A percentile compares a stretch with the other conserved stretches of the same genome.
phyloP scores from a whole-genome alignment of 1,140 invertebrate genomes.

The Meloidogyne chitwoodi region DNA sequence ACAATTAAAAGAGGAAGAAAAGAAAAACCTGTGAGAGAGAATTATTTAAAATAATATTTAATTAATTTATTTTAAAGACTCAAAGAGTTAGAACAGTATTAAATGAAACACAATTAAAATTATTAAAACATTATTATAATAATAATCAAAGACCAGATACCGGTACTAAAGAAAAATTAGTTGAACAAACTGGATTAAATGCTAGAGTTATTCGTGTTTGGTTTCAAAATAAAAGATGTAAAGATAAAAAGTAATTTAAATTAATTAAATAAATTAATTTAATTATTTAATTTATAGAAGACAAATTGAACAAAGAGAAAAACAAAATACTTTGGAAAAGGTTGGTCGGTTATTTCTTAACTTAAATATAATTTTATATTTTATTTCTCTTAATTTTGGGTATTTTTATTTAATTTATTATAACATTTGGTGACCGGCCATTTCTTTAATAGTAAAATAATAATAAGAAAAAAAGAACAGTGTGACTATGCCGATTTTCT shows the following conservation, averaged over 20 bases:
- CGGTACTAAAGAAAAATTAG: slow-evolving; percentile 96
- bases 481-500: not conserved
- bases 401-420: slow-evolving; percentile 5
- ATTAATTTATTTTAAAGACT: slow-evolving; percentile 66
- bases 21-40: slow-evolving; percentile 19
- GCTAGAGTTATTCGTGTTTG: slow-evolving; percentile 49
- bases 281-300: slow-evolving; percentile 9
- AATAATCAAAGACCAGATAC: slow-evolving; percentile 96
- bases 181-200: slow-evolving; percentile 83
- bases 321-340: slow-evolving; percentile 87
- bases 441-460: not conserved
- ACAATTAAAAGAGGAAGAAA: slow-evolving; percentile 21
- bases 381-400: not conserved
- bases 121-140: slow-evolving; percentile 74
- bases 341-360: slow-evolving; percentile 63
- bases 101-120: slow-evolving; percentile 96
- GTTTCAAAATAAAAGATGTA: slow-evolving; percentile 86
- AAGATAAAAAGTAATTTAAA: slow-evolving; percentile 75
- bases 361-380: not conserved
- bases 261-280: not conserved
- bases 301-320: slow-evolving; percentile 89
- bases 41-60: not conserved
- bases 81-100: slow-evolving; percentile 93
- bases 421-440: slow-evolving; percentile 12
- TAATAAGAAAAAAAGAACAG: not conserved